A percentile compares a stretch with the other conserved stretches of the same genome.
Conservation (phyloP, 2,888 invertebrate species). For the Drosophila dives region DNA sequence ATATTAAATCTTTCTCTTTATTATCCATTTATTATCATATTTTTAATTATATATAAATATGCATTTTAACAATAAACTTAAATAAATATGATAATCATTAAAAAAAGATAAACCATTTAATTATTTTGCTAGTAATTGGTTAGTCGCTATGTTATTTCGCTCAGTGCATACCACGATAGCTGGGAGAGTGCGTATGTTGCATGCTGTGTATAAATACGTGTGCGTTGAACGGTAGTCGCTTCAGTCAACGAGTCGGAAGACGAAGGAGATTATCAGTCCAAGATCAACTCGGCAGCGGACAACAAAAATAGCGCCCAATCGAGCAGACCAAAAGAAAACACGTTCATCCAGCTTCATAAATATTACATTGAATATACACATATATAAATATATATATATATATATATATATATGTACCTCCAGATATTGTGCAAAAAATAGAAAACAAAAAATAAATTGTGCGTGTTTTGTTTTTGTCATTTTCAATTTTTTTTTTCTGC, state of each 20-base stretch:
- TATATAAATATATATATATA: not conserved
- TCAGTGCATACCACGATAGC: conserved; percentile 27
- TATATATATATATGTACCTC: not conserved
- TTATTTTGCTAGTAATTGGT: not conserved
- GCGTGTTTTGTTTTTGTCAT: conserved; percentile 21
- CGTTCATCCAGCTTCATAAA: conserved; percentile 8
- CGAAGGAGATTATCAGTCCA: conserved; percentile 43
- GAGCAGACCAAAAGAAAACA: conserved; percentile 9
- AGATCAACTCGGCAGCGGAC: conserved; percentile 28
- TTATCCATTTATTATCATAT: not conserved
- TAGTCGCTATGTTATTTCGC: conserved; percentile 1
- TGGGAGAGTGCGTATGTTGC: conserved; percentile 43
- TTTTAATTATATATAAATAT: too few species aligned
- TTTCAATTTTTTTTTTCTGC: conserved; percentile 23
- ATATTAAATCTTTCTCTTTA: too few species aligned
- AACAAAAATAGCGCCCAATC: conserved; percentile 45
- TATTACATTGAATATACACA: not conserved
- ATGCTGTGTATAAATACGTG: conserved; percentile 68
- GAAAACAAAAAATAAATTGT: conserved; percentile 25
- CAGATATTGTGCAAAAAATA: conserved; percentile 30
- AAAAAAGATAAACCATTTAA: not conserved
- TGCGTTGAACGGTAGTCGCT: conserved; percentile 41
- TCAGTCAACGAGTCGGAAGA: conserved; percentile 54
- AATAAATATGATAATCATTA: not conserved
- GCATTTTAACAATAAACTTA: not conserved